phyloP scores from a whole-genome alignment of 53 echinoderm and acorn worm genomes.

The Crossaster papposus region DNA sequence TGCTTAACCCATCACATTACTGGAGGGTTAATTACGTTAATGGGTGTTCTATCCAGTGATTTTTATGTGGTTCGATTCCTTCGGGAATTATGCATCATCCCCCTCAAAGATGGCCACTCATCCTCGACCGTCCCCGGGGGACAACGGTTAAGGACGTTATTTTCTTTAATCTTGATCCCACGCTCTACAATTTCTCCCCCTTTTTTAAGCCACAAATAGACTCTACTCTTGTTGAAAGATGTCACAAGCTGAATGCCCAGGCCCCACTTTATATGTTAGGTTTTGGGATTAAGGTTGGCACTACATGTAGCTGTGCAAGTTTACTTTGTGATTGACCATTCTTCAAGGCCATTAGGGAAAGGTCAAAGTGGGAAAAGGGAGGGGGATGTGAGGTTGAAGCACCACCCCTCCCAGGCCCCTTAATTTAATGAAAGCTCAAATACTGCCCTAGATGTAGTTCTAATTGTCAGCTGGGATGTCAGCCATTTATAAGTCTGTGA shows the following conservation, averaged over 20 bases:
- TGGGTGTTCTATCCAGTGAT: not conserved
- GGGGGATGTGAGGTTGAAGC: not conserved
- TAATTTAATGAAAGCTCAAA: not conserved
- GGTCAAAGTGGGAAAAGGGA: not conserved
- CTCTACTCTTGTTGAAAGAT: not conserved
- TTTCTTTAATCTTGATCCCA: not conserved
- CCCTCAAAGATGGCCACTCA: slow-evolving; percentile 24
- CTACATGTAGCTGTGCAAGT: not conserved
- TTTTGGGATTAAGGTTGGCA: not conserved
- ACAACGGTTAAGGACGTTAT: not conserved
- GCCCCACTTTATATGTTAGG: not conserved
- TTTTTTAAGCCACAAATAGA: not conserved
- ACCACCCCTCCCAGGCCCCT: not conserved
- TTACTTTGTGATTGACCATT: not conserved
- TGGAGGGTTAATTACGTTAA: not conserved
- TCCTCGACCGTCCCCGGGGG: slow-evolving; percentile 27
- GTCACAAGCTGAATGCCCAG: not conserved
- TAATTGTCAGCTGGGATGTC: not conserved
- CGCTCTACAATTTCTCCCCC: not conserved
- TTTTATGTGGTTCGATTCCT: slow-evolving; percentile 24
- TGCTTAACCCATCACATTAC: slow-evolving; percentile 14
- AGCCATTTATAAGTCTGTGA: too few species aligned
- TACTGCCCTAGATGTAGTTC: not conserved
- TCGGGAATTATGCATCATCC: slow-evolving; percentile 35
- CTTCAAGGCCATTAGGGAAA: not conserved